Base-by-base conservation (phyloP, 2,888 invertebrate species). In the Blomia tropicalis region DNA sequence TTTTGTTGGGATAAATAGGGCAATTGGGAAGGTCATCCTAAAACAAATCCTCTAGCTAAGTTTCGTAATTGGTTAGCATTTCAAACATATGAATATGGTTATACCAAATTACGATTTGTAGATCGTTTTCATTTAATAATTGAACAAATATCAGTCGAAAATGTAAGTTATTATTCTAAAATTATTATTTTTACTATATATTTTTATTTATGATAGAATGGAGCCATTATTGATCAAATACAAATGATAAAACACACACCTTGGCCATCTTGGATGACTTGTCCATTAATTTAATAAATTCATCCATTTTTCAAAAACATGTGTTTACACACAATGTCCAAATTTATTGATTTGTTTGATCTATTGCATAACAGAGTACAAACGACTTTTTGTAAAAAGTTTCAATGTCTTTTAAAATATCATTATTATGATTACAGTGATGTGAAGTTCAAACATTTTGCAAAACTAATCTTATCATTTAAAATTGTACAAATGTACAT, bases 21-120 rank as follows among this genome's bases (percentile, higher is more conserved):
- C 25, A 59, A 31, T 11, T 11, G 5, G 14, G n/a, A 23, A 22
- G 2, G 19, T 2, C 31, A 62, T 22, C 30, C 25, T 23, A 4
- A 19, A 11, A 36, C 59, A 3, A 1, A 43, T 36, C 30, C 2
- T 30, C 23, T 7, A 31, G 5, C 11, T 36, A 19, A 77, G 3
- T 76, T 77, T 51, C 82, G 83, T 0, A 71, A 76, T 0, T 91
- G 89, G 88, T 87, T 87, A 54, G 90, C 90, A 0, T 84, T 85
- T 74, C 81, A 86, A 30, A 87, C 83, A 65, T 75, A 79, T 65
- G 92, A 95, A 76, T 96, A 95, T 75, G 95, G 95, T 0, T 96
- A 90, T 74, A 86, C 89, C 0, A 77, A 89, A 64, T 77, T 96
- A 77, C 80, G 80, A 70, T 69, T 75, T 27, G 76, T 80, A 70